These are phyloP conservation scores for Bujurquina vittata DNA, from an alignment of 2,113 vertebrate genomes.

Conservation along the genomic window DNA sequence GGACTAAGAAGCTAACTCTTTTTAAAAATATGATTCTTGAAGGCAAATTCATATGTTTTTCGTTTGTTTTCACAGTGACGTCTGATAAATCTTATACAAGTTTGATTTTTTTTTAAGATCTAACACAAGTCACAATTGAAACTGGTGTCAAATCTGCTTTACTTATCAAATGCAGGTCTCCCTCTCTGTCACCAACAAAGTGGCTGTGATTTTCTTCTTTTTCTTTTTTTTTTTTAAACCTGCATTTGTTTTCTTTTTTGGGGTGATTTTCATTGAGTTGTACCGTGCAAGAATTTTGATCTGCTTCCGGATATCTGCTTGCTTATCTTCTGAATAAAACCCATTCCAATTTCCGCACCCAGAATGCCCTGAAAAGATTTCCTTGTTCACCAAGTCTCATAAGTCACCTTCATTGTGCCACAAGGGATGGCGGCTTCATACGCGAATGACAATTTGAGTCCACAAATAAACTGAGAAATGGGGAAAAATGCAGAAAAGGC, in stretches of 20 bases:
- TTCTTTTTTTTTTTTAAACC: not conserved
- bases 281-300: not conserved
- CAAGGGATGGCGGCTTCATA: slow-evolving; percentile 19
- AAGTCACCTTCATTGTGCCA: slow-evolving; percentile 28
- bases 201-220: not conserved
- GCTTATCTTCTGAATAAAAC: slow-evolving; percentile 35
- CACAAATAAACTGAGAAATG: slow-evolving; percentile 27
- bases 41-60: not conserved
- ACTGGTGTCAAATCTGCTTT: not conserved
- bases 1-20: slow-evolving; percentile 7
- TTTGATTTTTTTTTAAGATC: slow-evolving; percentile 4
- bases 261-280: not conserved
- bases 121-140: not conserved
- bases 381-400: slow-evolving; percentile 13
- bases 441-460: slow-evolving; percentile 4
- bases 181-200: not conserved
- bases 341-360: slow-evolving; percentile 16
- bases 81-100: not conserved
- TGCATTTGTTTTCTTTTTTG: not conserved
- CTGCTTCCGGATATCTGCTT: slow-evolving; percentile 12
- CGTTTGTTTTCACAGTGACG: not conserved
- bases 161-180: not conserved
- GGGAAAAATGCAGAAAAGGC: slow-evolving; percentile 3
- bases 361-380: slow-evolving; percentile 29
- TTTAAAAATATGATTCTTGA: not conserved